Percentiles rank a stretch among this genome's conserved stretches.
These are phyloP conservation scores for Zosterops pallidus DNA, from an alignment of 2,113 vertebrate species.

Conservation along the genomic window DNA sequence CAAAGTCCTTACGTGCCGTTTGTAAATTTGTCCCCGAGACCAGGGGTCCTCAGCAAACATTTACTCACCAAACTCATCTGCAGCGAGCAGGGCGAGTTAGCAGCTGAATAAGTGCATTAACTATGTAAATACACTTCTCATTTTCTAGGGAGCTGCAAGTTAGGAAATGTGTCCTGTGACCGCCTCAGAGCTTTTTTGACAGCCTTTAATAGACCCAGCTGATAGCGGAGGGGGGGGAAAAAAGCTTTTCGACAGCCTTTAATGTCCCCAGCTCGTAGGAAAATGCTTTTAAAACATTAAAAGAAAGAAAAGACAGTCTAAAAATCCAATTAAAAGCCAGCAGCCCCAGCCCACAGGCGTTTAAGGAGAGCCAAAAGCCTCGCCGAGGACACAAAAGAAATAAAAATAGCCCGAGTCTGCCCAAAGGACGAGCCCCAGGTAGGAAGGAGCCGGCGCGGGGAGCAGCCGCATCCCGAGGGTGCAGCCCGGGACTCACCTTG, in stretches of 20 bases:
- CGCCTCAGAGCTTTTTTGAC: background rate
- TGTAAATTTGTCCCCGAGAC: background rate
- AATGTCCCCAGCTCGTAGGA: background rate
- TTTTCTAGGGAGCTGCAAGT: background rate
- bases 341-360: background rate
- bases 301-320: background rate
- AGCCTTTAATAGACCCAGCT: background rate
- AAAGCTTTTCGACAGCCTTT: background rate
- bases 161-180: background rate
- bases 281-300: background rate
- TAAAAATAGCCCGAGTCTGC: background rate
- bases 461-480: background rate
- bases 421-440: background rate
- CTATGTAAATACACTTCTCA: background rate
- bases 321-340: background rate
- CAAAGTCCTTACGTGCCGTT: background rate
- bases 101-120: background rate
- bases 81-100: background rate
- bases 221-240: fast-evolving
- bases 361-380: background rate
- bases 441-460: background rate
- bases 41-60: background rate
- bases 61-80: background rate
- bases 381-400: background rate
- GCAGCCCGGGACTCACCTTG: slow-evolving; percentile 14